Base-by-base conservation (phyloP, 2,888 invertebrate species). In the Dasypolia templi region DNA sequence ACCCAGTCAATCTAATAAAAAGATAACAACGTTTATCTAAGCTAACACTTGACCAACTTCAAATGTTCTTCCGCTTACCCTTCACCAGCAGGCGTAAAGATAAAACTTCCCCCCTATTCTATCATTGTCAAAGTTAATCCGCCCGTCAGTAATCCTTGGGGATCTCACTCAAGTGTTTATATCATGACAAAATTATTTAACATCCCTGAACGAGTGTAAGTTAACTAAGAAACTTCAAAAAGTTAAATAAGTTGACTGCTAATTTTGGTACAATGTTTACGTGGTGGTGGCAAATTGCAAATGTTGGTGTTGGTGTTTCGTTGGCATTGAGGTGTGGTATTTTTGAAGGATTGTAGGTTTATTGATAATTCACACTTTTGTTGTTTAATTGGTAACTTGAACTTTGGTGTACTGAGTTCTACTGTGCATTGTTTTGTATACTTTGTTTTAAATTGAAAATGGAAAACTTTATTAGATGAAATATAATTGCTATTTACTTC, bases 161-260 rank as follows among this genome's bases (percentile, higher is more conserved):
- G 76, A 51, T 79, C 61, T 56, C 78, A 73, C 85, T 81, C 77
- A 79, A 77, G 76, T 87, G 84, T 86, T 87, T 89, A 83, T 87
- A 85, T 84, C 80, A 89, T 87, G 87, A 86, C 81, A 70, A 77
- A 85, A 89, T 87, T 87, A 88, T 86, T 82, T 87, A 78, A 89
- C 85, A 84, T 84, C 79, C 81, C 76, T 56, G 69, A 77, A 80
- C 81, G 77, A 81, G 62, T 82, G 78, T 84, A 82, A 83, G 69
- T 87, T 84, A 44, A 71, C 74, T 76, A 86, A 87, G 87, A 81
- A 76, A 87, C 82, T 88, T 86, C 86, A 86, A 87, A 87, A 87
- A 87, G 88, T 88, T 87, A 77, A 87, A 87, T 86, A 87, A 84
- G 81, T 70, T 65, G 67, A 59, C 69, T 71, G 85, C 66, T 75